These are phyloP conservation scores for Halcyon smyrnensis DNA, from an alignment of 2,797 vertebrate genomes.

Conservation along the genomic window DNA sequence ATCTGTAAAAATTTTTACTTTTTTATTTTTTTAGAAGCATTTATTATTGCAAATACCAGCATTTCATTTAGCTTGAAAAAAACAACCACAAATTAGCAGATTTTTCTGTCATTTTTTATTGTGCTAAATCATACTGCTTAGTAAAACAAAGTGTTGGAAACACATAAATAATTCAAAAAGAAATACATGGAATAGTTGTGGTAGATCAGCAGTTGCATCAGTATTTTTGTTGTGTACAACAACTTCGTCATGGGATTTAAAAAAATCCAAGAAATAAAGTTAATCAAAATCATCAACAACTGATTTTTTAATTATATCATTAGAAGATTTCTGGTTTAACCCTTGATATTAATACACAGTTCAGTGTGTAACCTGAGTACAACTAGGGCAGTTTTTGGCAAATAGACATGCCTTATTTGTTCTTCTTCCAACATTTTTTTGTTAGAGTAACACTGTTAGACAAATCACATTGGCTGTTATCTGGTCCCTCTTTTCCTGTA, in stretches of 20 bases:
- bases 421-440: neutral
- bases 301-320: neutral
- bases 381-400: neutral
- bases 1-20: neutral
- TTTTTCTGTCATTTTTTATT: neutral
- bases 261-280: neutral
- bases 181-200: neutral
- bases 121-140: neutral
- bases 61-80: neutral
- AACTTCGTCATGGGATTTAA: neutral
- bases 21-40: neutral
- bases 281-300: neutral
- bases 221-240: neutral
- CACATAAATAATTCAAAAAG: neutral
- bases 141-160: neutral
- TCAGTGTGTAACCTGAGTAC: neutral
- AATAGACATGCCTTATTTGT: neutral
- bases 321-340: neutral
- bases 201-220: neutral
- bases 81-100: neutral
- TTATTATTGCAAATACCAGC: neutral
- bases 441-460: neutral
- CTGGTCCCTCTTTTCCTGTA: constrained; percentile 21
- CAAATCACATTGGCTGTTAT: constrained; percentile 16
- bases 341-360: neutral